Conservation (phyloP, 1,140 invertebrate species). For the Lithobius niger region DNA sequence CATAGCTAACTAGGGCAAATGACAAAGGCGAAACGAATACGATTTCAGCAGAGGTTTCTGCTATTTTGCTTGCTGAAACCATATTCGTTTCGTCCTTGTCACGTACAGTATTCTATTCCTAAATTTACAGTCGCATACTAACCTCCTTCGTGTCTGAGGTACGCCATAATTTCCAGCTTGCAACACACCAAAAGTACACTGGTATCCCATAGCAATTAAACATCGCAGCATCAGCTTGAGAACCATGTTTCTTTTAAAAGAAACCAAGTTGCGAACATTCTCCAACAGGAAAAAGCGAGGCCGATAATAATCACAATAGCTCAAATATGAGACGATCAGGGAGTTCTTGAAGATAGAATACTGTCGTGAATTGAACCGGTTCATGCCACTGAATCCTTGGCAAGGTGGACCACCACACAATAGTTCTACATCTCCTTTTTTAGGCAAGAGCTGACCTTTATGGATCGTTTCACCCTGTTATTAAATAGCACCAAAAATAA, state of each 20-base stretch:
- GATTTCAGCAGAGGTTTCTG: too few species aligned
- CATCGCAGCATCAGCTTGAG: constrained; percentile 65
- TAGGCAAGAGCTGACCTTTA: constrained; percentile 53
- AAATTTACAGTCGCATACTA: constrained; percentile 9
- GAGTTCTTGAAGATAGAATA: constrained; percentile 83
- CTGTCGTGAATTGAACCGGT: constrained; percentile 71
- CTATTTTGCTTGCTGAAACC: too few species aligned
- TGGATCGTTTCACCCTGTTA: constrained; percentile 38
- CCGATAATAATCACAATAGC: constrained; percentile 74
- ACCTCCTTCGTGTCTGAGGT: constrained; percentile 63
- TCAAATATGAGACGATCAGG: constrained; percentile 65
- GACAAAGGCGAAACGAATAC: too few species aligned
- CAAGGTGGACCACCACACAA: constrained; percentile 81
- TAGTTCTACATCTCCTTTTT: constrained; percentile 67
- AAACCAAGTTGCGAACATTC: constrained; percentile 75
- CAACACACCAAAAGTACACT: constrained; percentile 70
- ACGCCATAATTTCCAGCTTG: constrained; percentile 79
- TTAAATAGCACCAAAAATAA: too few species aligned
- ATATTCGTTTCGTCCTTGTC: too few species aligned
- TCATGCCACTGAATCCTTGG: constrained; percentile 83
- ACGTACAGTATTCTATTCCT: too few species aligned
- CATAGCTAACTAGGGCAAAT: too few species aligned
- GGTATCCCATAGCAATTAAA: constrained; percentile 70
- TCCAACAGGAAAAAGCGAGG: constrained; percentile 74
- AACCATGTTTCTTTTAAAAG: constrained; percentile 63